Conservation (phyloP, 2,888 invertebrate genomes). For the Arrhopalites spinosus region DNA sequence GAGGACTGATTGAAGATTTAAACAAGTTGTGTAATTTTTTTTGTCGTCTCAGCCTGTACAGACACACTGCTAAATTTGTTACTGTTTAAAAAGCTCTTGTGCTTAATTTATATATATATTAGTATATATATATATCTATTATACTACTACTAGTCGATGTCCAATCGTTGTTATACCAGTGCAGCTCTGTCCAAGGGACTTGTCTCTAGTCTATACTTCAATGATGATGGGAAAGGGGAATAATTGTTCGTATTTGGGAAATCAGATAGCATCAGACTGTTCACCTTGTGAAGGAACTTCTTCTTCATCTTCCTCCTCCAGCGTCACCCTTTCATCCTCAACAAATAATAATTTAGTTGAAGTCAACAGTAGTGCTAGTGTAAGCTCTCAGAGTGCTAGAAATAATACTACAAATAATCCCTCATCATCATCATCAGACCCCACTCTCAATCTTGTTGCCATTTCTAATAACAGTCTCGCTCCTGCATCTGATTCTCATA, state of each 20-base stretch:
- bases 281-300: constrained; percentile 16
- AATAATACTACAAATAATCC: background rate
- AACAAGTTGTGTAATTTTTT: background rate
- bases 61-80: background rate
- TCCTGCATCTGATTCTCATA: background rate
- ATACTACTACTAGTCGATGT: constrained; percentile 14
- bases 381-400: background rate
- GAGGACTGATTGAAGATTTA: background rate
- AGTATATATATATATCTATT: background rate
- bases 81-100: background rate
- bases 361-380: constrained; percentile 7
- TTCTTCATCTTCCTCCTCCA: background rate
- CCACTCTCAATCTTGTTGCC: background rate
- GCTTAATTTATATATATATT: background rate
- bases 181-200: constrained; percentile 20
- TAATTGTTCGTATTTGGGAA: constrained; percentile 19
- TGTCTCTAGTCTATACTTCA: background rate
- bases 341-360: constrained; percentile 9
- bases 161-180: constrained; percentile 5
- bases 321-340: background rate
- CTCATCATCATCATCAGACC: background rate
- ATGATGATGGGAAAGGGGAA: constrained; percentile 35
- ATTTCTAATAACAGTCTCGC: background rate
- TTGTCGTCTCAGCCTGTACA: background rate
- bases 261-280: constrained; percentile 13